Conservation (phyloP, 1,140 invertebrate species). For the Anagrus nilaparvatae region DNA sequence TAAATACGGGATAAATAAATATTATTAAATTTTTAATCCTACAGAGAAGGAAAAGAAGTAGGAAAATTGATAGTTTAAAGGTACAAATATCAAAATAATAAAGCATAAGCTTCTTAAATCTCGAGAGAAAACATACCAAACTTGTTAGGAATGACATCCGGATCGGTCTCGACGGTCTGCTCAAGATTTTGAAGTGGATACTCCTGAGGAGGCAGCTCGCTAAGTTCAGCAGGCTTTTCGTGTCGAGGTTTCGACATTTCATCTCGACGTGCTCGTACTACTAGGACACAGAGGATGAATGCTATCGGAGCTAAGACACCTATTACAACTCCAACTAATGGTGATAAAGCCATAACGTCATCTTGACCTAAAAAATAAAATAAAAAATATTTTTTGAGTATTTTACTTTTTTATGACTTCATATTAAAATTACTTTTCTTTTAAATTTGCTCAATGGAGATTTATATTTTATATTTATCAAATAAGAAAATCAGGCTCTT, state of each 20-base stretch:
- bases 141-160: conserved; percentile 63
- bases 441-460: no score
- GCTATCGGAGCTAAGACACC: conserved; percentile 45
- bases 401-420: no score
- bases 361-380: conserved; percentile 46
- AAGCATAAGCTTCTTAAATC: no score
- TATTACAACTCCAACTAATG: conserved; percentile 44
- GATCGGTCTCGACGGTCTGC: conserved; percentile 54
- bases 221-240: conserved; percentile 38
- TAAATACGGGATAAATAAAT: no score
- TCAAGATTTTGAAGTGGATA: conserved; percentile 35
- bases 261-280: conserved; percentile 39
- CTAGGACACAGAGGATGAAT: conserved; percentile 42
- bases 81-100: no score
- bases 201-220: conserved; percentile 38
- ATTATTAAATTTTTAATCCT: no score
- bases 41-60: background rate
- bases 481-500: no score
- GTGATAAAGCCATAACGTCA: conserved; percentile 44
- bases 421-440: no score
- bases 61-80: no score
- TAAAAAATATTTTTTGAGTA: no score
- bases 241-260: conserved; percentile 33
- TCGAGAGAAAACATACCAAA: conserved; percentile 45
- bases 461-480: no score